phyloP scores from a whole-genome alignment of 2,797 vertebrate genomes.

The Choloepus didactylus region DNA sequence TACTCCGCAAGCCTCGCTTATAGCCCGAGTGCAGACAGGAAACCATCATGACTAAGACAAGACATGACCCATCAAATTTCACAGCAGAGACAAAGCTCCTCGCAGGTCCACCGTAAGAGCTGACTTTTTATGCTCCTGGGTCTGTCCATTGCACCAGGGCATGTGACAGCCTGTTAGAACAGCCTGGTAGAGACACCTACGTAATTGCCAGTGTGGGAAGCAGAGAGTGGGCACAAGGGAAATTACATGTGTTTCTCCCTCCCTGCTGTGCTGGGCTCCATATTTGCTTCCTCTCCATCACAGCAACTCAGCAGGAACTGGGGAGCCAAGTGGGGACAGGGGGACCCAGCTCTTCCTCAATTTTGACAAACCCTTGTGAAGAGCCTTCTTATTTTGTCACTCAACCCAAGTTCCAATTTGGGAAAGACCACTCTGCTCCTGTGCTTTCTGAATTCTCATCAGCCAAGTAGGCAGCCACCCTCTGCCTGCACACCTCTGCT shows the following conservation, averaged over 20 bases:
- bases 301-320: conserved; percentile 4
- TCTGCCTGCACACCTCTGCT: background rate
- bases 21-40: background rate
- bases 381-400: conserved; percentile 1
- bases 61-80: background rate
- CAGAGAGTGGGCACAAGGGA: background rate
- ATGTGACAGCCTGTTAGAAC: background rate
- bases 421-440: background rate
- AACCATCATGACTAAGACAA: background rate
- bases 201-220: background rate
- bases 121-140: background rate
- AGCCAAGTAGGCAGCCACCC: background rate
- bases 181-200: background rate
- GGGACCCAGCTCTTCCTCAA: background rate
- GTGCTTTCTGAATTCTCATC: background rate
- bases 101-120: background rate
- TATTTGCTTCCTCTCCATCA: conserved; percentile 6
- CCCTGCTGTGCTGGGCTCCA: background rate
- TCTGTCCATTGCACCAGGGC: background rate
- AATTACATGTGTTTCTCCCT: conserved; percentile 27
- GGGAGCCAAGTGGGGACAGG: background rate
- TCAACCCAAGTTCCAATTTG: background rate
- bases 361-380: background rate
- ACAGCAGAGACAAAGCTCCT: background rate
- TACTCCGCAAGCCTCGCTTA: background rate